Evolutionary conservation across 2,888 invertebrate genomes (phyloP), one percentile per base, ranked within the genome.

Genomic region (Tetramorium bicarinatum): DNA sequence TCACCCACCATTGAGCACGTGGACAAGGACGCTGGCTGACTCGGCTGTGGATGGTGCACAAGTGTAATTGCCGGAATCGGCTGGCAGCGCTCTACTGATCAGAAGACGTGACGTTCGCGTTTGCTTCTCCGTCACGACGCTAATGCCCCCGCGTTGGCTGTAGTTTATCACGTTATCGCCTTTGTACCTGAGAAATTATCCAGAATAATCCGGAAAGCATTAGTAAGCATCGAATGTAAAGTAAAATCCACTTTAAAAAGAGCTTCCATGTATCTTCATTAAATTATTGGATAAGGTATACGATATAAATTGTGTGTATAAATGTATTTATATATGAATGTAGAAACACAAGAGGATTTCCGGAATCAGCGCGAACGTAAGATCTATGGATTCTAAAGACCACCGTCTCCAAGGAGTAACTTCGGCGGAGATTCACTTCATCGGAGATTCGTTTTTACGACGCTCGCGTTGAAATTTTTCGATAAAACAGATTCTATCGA

Each of bases 1-100:
- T 91, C 87, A 93, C 95, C 96, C 96, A 93, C 97, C 97, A 94
- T 97, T 98, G 92, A 98, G 96, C 92, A 98, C 97, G 95, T 98
- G 97, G 87, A 98, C 97, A 93, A 97, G 96, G 92, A 98, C 97
- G 92, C 97, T 97, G 89, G 97, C 97, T 86, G 97, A 97, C 95
- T 97, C 97, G 95, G 96, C 94, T 79, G 95, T 96, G 87, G 95
- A 96, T 66, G 96, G 96, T 34, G 96, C 96, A 94, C 95, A 96
- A 90, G 96, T 96, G 94, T 97, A 97, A 95, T 96, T 97, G 91
- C 96, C 96, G 84, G 96, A 96, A 94, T 96, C 96, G 88, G 95
- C 95, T 80, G 96, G 96, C 90, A 96, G 96, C 91, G 96, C 97
- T 89, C 96, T 96, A 82, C 96, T 96, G 91, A 96, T 97, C 89